Evolutionary conservation across 2,888 invertebrate genomes (phyloP).

Genomic region (Megastigmus dorsalis): DNA sequence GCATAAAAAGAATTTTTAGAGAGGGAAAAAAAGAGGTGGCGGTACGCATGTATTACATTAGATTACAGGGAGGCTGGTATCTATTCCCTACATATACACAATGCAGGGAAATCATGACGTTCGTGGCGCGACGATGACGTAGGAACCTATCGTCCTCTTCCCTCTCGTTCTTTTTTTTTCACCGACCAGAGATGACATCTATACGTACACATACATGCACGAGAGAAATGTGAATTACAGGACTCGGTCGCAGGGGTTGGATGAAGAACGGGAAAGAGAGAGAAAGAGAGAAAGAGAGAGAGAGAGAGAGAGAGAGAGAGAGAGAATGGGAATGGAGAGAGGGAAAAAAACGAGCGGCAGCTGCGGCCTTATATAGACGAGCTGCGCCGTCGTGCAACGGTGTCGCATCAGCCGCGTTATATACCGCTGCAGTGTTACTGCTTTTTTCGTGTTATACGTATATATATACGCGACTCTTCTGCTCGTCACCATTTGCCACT

Average conservation of each 20-base stretch:
- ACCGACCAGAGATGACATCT: neutral
- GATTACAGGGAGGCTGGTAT: neutral
- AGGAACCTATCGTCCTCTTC: neutral
- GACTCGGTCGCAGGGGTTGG: too few species aligned
- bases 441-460: neutral
- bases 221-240: constrained; percentile 12
- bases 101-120: neutral
- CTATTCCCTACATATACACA: neutral
- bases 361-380: neutral
- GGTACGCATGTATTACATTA: neutral
- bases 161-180: neutral
- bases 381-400: constrained; percentile 4
- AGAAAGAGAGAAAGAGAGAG: neutral
- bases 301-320: neutral
- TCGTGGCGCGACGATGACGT: constrained; percentile 6
- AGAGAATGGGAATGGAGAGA: neutral
- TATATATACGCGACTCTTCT: too few species aligned
- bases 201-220: neutral
- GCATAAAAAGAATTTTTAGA: neutral
- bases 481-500: too few species aligned
- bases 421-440: constrained; percentile 5
- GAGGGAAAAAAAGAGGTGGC: neutral
- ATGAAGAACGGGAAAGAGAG: too few species aligned
- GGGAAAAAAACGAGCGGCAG: neutral
- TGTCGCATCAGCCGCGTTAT: neutral